Base-by-base conservation (phyloP, 2,888 invertebrate species). In the Agrotis segetum region DNA sequence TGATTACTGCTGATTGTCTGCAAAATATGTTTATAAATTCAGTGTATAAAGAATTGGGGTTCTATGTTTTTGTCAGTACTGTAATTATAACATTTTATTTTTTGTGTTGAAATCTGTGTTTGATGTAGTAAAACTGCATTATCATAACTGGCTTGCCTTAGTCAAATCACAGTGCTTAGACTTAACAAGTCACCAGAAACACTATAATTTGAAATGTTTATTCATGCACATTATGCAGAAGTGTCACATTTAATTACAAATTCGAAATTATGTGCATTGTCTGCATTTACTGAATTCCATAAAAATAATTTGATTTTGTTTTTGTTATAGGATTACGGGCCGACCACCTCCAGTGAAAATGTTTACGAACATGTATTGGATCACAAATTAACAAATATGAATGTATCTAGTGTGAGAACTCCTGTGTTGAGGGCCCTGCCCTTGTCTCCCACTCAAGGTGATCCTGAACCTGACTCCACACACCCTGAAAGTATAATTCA, bases 311-410 rank as follows among this genome's bases (percentile, higher is more conserved):
- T 68, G 52, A 67, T 72, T 66, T 72, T 83, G 71, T 82, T 81
- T 69, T 94, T 95, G 91, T 96, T 96, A 81, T 88, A 96, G 96
- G 93, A 93, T 95, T 95, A 95, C 93, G 95, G 96, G 96, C 95
- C 96, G 96, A 89, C 96, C 96, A 91, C 96, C 96, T 90, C 96
- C 96, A 95, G 92, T 95, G 95, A 96, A 93, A 94, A 92, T 91
- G 92, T 94, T 76, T 95, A 92, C 92, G 93, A 93, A 83, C 92
- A 93, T 91, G 91, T 93, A 86, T 92, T 94, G 94, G 96, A 95
- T 88, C 93, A 94, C 87, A 94, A 95, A 95, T 87, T 96, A 95
- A 92, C 92, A 88, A 93, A 94, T 88, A 96, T 96, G 95, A 95
- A 93, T 91, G 87, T 94, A 86, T 91, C 93, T 83, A 95, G 93